These are phyloP conservation scores for Sinocyclocheilus anophthalmus DNA, from an alignment of 2,113 vertebrate genomes.

Conservation along the genomic window DNA sequence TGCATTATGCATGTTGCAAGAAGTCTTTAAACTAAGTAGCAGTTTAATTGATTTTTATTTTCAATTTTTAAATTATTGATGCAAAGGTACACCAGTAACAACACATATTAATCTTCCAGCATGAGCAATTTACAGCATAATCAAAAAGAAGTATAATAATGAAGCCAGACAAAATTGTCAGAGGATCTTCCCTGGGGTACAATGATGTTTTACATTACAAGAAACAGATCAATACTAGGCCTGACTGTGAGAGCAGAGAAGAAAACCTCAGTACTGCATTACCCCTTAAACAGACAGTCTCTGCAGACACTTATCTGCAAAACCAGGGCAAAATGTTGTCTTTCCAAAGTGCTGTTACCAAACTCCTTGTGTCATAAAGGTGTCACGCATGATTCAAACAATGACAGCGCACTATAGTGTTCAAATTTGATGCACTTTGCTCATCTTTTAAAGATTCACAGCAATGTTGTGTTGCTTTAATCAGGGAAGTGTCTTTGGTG, in stretches of 20 bases:
- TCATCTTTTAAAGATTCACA: not conserved
- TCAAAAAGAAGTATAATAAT: constrained; percentile 75
- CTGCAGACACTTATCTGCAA: constrained; percentile 21
- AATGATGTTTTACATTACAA: constrained; percentile 75
- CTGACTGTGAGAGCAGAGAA: constrained; percentile 60
- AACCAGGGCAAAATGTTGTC: not conserved
- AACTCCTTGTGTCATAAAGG: constrained; percentile 5
- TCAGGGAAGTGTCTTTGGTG: constrained; percentile 4
- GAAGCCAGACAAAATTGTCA: constrained; percentile 74
- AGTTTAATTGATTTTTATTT: not conserved
- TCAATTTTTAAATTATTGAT: not conserved
- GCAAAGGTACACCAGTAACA: not conserved
- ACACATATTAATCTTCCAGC: not conserved
- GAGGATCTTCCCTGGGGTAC: constrained; percentile 73
- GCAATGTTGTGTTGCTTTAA: not conserved
- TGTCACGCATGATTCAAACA: not conserved
- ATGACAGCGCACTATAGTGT: not conserved
- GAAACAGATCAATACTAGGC: constrained; percentile 72
- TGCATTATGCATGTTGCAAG: not conserved
- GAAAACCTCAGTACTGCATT: constrained; percentile 42
- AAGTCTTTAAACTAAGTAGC: not conserved
- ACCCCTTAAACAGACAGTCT: constrained; percentile 19
- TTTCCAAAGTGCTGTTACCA: constrained; percentile 9
- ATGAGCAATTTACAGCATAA: constrained; percentile 46
- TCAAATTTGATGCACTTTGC: constrained; percentile 3